Conservation (phyloP, 1,140 invertebrate species). For the Branchinecta lynchi region DNA sequence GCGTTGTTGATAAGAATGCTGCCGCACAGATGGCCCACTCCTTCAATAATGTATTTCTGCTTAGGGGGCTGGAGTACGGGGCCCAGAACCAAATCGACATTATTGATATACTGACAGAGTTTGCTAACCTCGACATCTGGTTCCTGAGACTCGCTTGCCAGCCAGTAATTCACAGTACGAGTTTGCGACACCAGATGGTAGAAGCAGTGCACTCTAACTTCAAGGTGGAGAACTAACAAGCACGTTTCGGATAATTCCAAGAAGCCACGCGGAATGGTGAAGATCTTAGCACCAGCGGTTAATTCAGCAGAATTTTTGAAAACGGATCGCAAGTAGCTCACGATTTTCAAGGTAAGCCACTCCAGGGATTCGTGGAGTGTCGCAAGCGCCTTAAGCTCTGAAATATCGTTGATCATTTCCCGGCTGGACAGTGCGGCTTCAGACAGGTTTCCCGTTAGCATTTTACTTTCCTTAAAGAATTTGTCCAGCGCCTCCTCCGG, state of each 20-base stretch:
- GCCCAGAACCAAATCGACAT: not conserved
- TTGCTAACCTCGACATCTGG: not conserved
- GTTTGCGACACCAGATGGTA: not conserved
- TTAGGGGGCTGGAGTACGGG: not conserved
- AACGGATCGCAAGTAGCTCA: not conserved
- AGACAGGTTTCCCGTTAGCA: not conserved
- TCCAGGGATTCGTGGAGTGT: conserved; percentile 1
- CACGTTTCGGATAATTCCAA: not conserved
- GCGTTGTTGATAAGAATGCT: not conserved
- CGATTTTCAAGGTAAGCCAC: not conserved
- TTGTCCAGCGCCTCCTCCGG: not conserved
- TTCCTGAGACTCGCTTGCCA: not conserved
- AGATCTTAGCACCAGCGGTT: too few species aligned
- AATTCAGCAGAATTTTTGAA: not conserved
- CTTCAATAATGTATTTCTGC: not conserved
- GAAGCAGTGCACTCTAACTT: not conserved
- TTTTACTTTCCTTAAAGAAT: not conserved
- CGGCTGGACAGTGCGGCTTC: not conserved
- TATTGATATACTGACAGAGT: not conserved
- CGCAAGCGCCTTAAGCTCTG: not conserved
- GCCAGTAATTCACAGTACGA: not conserved
- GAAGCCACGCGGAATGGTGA: not conserved
- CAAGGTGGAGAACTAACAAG: not conserved
- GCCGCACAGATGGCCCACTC: not conserved
- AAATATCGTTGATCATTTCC: not conserved